Evolutionary conservation across 2,113 vertebrate species (phyloP), one percentile per base, ranked within the genome.

Genomic region (Campylorhamphus procurvoides): DNA sequence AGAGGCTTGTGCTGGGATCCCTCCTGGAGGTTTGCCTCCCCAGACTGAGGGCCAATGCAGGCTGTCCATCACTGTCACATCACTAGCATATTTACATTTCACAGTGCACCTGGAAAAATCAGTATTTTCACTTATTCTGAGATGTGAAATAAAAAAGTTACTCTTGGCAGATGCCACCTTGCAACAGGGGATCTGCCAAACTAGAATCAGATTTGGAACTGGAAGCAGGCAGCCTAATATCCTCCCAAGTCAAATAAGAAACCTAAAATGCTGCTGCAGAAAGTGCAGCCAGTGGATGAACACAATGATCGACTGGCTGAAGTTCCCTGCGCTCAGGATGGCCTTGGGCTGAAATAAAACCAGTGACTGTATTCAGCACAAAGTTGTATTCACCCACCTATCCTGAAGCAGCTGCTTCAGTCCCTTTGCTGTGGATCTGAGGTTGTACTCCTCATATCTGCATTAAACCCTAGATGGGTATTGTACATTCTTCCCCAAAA

Each of bases 1-100:
- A 67, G 6, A 67, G n/a, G 31, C 18, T 15, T 53, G 22, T 58
- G 37, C 55, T 7, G 18, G 27, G 17, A n/a, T 11, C 6, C 18
- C 31, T 80, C 53, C 37, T 22, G 50, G 33, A 80, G 24, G 8
- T 5, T 3, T 74, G n/a, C 42, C 22, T 87, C 28, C 50, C 52
- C 6, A 10, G 42, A 9, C 39, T 55, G 2, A 50, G 31, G n/a
- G 40, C 27, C 66, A 82, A 0, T 2, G 0, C 31, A 1, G 49
- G 29, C 31, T 53, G 31, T 69, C 53, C 35, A 50, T 52, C 8
- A 14, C 50, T 52, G 25, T 52, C 50, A 52, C 50, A 52, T 72
- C 24, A 7, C 18, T 66, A 53, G n/a, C 3, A 3, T 11, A 53
- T 62, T 84, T 78, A 55, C 27, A 28, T 79, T 79, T 52, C 39